Conservation (phyloP, 2,888 invertebrate species). For the Drosophila demipolita region DNA sequence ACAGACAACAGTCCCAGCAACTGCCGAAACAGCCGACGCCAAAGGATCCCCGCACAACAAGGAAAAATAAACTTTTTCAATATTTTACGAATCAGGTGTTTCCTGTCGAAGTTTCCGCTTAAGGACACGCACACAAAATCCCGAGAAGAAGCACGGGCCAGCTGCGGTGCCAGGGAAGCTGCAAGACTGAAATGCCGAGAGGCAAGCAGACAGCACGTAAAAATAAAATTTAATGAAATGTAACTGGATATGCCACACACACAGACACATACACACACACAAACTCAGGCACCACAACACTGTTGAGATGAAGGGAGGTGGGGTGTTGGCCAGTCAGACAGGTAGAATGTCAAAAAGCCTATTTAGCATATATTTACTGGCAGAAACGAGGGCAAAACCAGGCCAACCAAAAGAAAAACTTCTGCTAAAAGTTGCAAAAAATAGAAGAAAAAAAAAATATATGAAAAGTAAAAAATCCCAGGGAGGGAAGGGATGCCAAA, state of each 20-base stretch:
- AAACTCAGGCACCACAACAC: background rate
- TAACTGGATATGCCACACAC: slow-evolving; percentile 73
- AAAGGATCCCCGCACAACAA: slow-evolving; percentile 29
- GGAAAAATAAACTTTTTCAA: slow-evolving; percentile 71
- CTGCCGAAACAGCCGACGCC: slow-evolving; percentile 41
- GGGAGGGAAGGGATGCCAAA: background rate
- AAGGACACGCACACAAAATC: slow-evolving; percentile 69
- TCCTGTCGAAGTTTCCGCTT: slow-evolving; percentile 82
- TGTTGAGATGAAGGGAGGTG: background rate
- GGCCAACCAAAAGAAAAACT: slow-evolving; percentile 43
- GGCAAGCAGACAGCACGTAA: slow-evolving; percentile 70
- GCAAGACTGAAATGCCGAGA: slow-evolving; percentile 36
- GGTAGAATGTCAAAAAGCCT: slow-evolving; percentile 81
- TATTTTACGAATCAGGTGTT: slow-evolving; percentile 81
- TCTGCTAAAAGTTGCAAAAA: slow-evolving; percentile 46
- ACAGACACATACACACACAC: slow-evolving; percentile 4
- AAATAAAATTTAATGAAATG: slow-evolving; percentile 81
- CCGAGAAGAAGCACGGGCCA: background rate
- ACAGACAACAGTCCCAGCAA: slow-evolving; percentile 27
- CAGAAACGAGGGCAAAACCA: slow-evolving; percentile 41
- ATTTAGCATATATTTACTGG: slow-evolving; percentile 80
- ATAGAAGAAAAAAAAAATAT: slow-evolving; percentile 17
- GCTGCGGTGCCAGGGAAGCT: background rate
- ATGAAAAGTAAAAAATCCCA: slow-evolving; percentile 35
- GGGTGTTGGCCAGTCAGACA: slow-evolving; percentile 37